Conservation (phyloP, 2,888 invertebrate species). For the Cosmorhoe ocellata region DNA sequence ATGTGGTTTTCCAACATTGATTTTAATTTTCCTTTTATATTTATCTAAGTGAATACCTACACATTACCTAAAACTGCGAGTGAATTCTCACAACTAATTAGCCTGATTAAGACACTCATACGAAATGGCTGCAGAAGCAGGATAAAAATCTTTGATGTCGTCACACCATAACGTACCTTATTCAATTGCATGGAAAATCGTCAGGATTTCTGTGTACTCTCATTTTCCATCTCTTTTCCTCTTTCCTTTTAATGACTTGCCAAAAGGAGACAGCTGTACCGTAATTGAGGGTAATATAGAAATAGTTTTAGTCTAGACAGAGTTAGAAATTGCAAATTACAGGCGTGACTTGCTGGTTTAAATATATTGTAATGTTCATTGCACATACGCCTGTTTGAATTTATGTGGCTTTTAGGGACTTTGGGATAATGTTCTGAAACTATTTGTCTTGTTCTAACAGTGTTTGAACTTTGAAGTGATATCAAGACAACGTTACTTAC, state of each 20-base stretch:
- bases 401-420: conserved; percentile 48
- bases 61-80: no score
- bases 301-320: conserved; percentile 79
- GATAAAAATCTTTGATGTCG: conserved; percentile 65
- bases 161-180: conserved; percentile 73
- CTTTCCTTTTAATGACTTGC: conserved; percentile 23
- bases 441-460: conserved; percentile 9
- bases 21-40: no score
- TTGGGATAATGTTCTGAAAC: conserved; percentile 29
- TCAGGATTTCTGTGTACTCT: conserved; percentile 63
- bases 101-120: conserved; percentile 32
- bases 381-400: conserved; percentile 60
- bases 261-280: conserved; percentile 43
- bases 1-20: no score
- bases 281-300: conserved; percentile 71
- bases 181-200: conserved; percentile 80
- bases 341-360: conserved; percentile 61
- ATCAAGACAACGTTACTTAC: no score
- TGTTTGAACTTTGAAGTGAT: background rate
- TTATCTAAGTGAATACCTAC: no score
- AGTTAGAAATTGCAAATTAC: conserved; percentile 68
- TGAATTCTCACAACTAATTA: conserved; percentile 8
- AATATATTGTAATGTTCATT: conserved; percentile 58
- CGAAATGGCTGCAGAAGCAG: conserved; percentile 4
- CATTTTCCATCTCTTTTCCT: conserved; percentile 48